Conservation (phyloP, 2,113 vertebrate genomes). For the Apodemus sylvaticus region DNA sequence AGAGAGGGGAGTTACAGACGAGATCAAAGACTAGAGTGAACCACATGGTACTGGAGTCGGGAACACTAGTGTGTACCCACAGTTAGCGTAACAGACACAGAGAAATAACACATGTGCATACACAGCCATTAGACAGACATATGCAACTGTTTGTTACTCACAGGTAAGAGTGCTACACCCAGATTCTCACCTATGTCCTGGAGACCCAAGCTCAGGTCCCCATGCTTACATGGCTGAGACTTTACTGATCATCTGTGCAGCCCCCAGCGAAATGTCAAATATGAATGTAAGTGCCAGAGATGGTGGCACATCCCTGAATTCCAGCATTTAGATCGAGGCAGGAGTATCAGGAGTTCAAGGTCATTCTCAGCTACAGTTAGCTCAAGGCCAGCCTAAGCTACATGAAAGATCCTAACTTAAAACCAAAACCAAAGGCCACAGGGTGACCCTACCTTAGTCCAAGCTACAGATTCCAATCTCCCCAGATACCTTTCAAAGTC, state of each 20-base stretch:
- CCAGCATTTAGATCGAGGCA: too few species aligned
- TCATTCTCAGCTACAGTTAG: not conserved
- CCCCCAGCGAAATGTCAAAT: not conserved
- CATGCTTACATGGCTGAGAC: not conserved
- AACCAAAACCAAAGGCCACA: not conserved
- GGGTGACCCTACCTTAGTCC: not conserved
- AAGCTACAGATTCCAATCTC: not conserved
- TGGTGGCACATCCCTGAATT: not conserved
- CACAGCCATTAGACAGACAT: not conserved
- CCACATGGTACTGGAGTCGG: not conserved
- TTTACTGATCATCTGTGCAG: too few species aligned
- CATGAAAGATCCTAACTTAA: not conserved
- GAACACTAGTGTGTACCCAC: not conserved
- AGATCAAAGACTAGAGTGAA: not conserved
- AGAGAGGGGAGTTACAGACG: not conserved
- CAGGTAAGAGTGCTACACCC: not conserved
- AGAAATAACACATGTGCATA: not conserved
- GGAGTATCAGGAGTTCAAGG: not conserved
- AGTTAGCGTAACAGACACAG: not conserved
- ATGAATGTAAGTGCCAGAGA: not conserved
- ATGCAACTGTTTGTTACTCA: not conserved
- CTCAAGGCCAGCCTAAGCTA: not conserved
- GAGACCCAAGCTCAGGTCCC: not conserved
- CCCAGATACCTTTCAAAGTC: not conserved
- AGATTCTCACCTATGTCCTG: not conserved